Evolutionary conservation across 2,888 invertebrate genomes (phyloP).

Genomic region (Teleiodes luculella): DNA sequence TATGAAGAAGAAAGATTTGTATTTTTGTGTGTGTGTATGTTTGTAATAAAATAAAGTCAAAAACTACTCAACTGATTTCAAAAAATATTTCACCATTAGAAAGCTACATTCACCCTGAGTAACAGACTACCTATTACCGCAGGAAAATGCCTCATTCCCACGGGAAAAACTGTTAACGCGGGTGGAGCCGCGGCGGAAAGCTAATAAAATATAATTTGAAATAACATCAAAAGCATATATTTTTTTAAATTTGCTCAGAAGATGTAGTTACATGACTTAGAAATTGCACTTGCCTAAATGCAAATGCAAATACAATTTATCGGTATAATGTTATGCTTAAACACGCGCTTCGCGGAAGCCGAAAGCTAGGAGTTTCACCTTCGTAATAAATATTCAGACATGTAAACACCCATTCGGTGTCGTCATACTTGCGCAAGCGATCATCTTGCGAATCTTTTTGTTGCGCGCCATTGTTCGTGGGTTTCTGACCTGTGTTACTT

Average conservation of each 20-base stretch:
- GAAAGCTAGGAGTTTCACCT: slow-evolving; percentile 41
- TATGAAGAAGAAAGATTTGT: too few relatives aligned
- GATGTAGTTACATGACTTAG: neutral
- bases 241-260: neutral
- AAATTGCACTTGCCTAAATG: neutral
- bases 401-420: slow-evolving; percentile 29
- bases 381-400: slow-evolving; percentile 54
- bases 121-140: too few relatives aligned
- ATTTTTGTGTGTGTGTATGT: too few relatives aligned
- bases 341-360: slow-evolving; percentile 45
- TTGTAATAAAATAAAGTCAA: too few relatives aligned
- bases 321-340: slow-evolving; percentile 22
- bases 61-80: too few relatives aligned
- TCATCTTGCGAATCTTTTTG: slow-evolving; percentile 29
- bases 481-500: slow-evolving; percentile 13
- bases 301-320: neutral
- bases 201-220: too few relatives aligned
- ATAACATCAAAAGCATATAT: too few relatives aligned
- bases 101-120: too few relatives aligned
- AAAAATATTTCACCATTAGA: too few relatives aligned
- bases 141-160: too few relatives aligned
- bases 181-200: too few relatives aligned
- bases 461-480: slow-evolving; percentile 19
- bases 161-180: too few relatives aligned
- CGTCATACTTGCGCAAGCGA: slow-evolving; percentile 31